These are phyloP conservation scores for Taxidea taxus DNA, from an alignment of 2,113 vertebrate genomes.

Conservation along the genomic window DNA sequence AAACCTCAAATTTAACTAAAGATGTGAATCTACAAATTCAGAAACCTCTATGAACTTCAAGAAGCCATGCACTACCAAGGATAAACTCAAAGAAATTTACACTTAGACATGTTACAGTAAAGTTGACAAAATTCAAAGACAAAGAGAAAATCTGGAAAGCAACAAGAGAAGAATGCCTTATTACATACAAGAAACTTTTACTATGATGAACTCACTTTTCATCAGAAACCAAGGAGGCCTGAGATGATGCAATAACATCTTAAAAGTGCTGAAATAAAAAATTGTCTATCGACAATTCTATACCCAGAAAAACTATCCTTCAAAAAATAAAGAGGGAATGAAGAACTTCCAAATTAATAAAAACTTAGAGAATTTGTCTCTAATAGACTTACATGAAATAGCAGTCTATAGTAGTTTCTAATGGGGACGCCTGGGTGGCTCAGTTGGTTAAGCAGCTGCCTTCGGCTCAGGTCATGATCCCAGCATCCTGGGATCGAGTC, in stretches of 20 bases:
- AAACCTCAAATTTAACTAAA: background rate
- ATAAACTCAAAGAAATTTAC: background rate
- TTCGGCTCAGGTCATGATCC: too few species aligned
- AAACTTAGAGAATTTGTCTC: background rate
- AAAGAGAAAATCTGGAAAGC: background rate
- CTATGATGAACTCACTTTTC: background rate
- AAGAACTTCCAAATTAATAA: background rate
- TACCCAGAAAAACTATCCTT: background rate
- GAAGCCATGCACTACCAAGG: too few species aligned
- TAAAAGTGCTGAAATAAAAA: background rate
- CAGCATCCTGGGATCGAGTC: too few species aligned
- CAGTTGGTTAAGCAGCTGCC: too few species aligned
- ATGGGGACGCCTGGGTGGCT: too few species aligned
- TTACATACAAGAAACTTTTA: background rate
- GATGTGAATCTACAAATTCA: background rate
- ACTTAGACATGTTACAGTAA: background rate
- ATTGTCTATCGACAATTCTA: background rate
- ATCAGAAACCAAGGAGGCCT: background rate
- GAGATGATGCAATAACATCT: background rate
- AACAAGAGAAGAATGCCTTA: background rate
- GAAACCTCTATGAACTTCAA: background rate
- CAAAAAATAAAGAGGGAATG: background rate
- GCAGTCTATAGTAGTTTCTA: background rate
- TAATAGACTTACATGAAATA: background rate
- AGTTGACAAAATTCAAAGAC: background rate